Base-by-base conservation (phyloP, 1,140 invertebrate species). In the Drosophila busckii region DNA sequence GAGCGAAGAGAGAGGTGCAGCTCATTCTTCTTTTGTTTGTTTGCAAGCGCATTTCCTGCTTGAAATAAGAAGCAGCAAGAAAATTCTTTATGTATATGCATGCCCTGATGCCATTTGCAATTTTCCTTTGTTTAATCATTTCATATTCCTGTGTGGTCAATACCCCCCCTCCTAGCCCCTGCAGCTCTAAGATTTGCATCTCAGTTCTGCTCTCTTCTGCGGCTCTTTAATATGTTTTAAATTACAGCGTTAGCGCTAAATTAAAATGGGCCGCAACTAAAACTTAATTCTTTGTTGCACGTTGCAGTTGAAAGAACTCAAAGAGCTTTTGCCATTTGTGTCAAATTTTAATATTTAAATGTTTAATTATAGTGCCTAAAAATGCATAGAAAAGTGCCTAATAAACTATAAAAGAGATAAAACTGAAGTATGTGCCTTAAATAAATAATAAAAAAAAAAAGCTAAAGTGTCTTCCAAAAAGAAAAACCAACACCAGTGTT, bases 311-410 rank as follows among this genome's bases (percentile, higher is more conserved):
- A n/a, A n/a, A n/a, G 15, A 25, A 26, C 8, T 2, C 6, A 42
- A 13, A 25, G 26, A 37, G 16, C 23, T 16, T 17, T 23, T 32
- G 7, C 3, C 1, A 25, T 7, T 9, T 16, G 10, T 28, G 2
- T 23, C 9, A 13, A 38, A 23, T 41, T 38, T 19, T 17, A 3
- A 23, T 12, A 19, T 29, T 29, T 31, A 5, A 6, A n/a, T 34
- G 37, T 40, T 35, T 12, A 20, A 7, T 4, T 29, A 4, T 13
- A 69, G 54, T 40, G 23, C 23, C 22, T 16, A 41, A 37, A 15
- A 46, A 80, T 80, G 73, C 48, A 60, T 52, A 50, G 64, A 58
- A 82, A 80, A 61, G 64, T 80, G 59, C 48, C 55, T 34, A 50
- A 70, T 17, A 75, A 54, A 32, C 46, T 23, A 34, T 32, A 13